These are phyloP conservation scores for Herpailurus yagouaroundi DNA, from an alignment of 2,113 vertebrate genomes.

Conservation along the genomic window DNA sequence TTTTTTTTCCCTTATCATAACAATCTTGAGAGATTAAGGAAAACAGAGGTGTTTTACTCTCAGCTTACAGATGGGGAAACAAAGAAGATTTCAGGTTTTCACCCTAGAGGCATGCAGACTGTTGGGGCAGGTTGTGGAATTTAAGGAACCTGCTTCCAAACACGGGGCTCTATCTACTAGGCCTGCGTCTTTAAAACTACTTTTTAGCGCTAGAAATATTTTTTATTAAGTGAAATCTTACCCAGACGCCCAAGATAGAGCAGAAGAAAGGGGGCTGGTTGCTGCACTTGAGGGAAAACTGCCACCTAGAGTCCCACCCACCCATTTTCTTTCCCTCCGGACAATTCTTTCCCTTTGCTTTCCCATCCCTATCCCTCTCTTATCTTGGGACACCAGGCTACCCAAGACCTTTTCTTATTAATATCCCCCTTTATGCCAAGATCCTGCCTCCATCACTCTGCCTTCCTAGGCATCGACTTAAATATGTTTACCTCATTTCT, in stretches of 20 bases:
- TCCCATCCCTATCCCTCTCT: not conserved
- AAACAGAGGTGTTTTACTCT: not conserved
- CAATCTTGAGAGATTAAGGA: slow-evolving; percentile 53
- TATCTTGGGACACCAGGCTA: not conserved
- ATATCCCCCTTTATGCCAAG: not conserved
- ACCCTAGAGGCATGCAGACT: not conserved
- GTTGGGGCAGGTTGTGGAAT: slow-evolving; percentile 14
- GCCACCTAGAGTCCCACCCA: not conserved
- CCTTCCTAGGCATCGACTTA: not conserved
- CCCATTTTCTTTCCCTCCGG: not conserved
- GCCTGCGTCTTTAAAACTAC: not conserved
- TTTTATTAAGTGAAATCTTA: not conserved
- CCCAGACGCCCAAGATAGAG: not conserved
- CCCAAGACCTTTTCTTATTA: not conserved
- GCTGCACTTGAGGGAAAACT: not conserved
- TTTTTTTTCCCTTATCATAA: not conserved
- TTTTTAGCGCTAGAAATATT: not conserved
- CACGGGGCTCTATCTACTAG: not conserved
- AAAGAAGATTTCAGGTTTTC: not conserved
- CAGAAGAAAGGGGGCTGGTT: not conserved
- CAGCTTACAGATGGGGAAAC: not conserved
- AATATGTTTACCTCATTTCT: not conserved
- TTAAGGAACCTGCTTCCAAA: not conserved
- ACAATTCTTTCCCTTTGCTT: too few species aligned
- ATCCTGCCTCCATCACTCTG: not conserved